Percentiles rank a stretch among this genome's conserved stretches.
phyloP scores from a whole-genome alignment of 2,797 vertebrate genomes.

The Sebastes oblongus region DNA sequence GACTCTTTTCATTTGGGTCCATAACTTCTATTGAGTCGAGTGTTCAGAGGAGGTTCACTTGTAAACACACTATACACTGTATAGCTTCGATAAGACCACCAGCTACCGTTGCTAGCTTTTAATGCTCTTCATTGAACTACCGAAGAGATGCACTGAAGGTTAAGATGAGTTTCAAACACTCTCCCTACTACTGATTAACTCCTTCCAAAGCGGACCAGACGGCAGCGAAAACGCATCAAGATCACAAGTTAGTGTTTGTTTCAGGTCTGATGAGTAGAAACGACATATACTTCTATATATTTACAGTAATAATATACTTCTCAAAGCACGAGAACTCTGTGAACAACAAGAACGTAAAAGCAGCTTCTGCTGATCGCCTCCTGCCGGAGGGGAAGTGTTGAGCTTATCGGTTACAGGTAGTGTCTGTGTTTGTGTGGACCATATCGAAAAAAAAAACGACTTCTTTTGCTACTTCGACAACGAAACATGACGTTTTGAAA shows the following conservation, averaged over 20 bases:
- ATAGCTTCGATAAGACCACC: constrained; percentile 16
- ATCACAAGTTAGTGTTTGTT: not conserved
- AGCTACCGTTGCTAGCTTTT: not conserved
- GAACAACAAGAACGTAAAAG: constrained; percentile 22
- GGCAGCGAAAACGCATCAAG: not conserved
- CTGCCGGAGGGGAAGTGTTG: not conserved
- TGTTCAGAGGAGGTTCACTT: constrained; percentile 17
- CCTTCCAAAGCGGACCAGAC: not conserved
- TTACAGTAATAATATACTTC: constrained; percentile 44
- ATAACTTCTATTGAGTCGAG: not conserved
- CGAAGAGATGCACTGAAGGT: not conserved
- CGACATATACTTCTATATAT: constrained; percentile 37
- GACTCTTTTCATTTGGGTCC: not conserved
- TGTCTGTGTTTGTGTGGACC: not conserved
- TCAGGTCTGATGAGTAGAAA: constrained; percentile 8
- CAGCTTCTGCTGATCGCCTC: not conserved
- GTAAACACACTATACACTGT: constrained; percentile 37
- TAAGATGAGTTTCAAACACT: not conserved
- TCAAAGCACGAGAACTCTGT: constrained; percentile 17
- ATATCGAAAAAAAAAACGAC: not conserved
- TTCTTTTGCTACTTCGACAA: not conserved
- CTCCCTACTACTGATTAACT: not conserved
- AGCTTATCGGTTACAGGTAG: constrained; percentile 8
- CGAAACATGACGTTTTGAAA: not conserved
- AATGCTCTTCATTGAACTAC: not conserved